A percentile compares a stretch with the other conserved stretches of the same genome.
Evolutionary conservation across 2,888 invertebrate species (phyloP).

Genomic region (Nephrotoma guestfalica): DNA sequence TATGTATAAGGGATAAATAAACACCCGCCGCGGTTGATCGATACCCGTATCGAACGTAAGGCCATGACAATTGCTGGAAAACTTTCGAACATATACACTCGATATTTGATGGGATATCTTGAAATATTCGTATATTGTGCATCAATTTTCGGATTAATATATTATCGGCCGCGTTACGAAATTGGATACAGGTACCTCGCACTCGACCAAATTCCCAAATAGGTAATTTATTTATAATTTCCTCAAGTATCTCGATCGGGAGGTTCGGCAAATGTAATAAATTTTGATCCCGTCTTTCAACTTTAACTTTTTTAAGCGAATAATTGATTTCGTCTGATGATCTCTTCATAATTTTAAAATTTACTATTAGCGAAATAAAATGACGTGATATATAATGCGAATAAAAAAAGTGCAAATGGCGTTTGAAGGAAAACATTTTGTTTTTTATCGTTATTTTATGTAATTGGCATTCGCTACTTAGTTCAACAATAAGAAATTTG

Average conservation of each 20-base stretch:
- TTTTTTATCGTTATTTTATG: not conserved
- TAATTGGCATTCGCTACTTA: not conserved
- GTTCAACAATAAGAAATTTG: not conserved
- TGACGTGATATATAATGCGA: not conserved
- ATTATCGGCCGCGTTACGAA: constrained; percentile 17
- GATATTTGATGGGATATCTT: too few species aligned
- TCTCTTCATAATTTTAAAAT: not conserved
- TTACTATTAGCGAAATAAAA: not conserved
- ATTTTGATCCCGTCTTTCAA: not conserved
- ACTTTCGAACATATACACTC: too few species aligned
- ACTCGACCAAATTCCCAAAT: constrained; percentile 21
- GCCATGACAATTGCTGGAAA: too few species aligned
- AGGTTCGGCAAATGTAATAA: constrained; percentile 10
- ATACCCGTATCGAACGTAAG: too few species aligned
- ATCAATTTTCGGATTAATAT: not conserved
- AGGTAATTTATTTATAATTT: constrained; percentile 18
- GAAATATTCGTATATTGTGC: too few species aligned
- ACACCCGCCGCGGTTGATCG: too few species aligned
- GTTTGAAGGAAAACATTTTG: not conserved
- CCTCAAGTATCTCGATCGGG: constrained; percentile 19
- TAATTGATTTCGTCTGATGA: not conserved
- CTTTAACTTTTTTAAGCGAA: not conserved
- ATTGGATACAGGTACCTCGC: constrained; percentile 18
- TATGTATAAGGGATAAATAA: too few species aligned
- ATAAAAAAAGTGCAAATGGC: not conserved